Percentiles rank a stretch among this genome's conserved stretches.
These are phyloP conservation scores for Pyrrhura leucotis DNA, from an alignment of 2,797 vertebrate species.

Conservation along the genomic window DNA sequence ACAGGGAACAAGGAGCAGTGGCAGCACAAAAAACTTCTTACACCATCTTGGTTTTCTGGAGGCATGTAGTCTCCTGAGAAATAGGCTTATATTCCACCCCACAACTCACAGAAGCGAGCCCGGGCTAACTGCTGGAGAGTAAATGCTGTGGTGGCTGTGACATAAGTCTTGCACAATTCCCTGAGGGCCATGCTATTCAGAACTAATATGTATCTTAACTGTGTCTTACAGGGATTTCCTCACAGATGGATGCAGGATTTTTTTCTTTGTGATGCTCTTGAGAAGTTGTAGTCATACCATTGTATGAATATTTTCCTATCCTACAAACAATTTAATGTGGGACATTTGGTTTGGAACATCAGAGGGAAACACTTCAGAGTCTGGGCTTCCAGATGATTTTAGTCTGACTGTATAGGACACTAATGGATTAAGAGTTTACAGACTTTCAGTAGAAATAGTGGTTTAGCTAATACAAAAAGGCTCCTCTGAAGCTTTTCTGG, in stretches of 20 bases:
- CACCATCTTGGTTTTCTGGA: neutral
- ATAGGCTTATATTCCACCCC: neutral
- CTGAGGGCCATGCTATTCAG: neutral
- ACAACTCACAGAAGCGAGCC: neutral
- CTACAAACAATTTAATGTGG: slow-evolving; percentile 15
- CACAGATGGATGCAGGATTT: neutral
- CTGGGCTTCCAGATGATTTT: neutral
- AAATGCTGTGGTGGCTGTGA: neutral
- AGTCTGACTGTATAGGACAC: neutral
- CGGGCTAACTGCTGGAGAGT: neutral
- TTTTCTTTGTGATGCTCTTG: neutral
- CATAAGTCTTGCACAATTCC: slow-evolving; percentile 20
- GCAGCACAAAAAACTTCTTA: neutral
- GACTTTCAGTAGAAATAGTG: neutral
- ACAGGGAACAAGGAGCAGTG: neutral
- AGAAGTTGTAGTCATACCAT: neutral
- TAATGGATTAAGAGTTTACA: slow-evolving; percentile 18
- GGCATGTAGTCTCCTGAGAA: neutral
- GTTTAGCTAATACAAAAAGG: neutral
- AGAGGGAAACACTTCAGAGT: slow-evolving; percentile 9
- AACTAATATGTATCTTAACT: slow-evolving; percentile 9
- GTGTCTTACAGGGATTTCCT: slow-evolving; percentile 40
- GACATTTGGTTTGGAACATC: slow-evolving; percentile 22
- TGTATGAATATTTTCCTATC: slow-evolving; percentile 31
- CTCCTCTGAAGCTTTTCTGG: neutral